Percentiles rank a stretch among this genome's conserved stretches.
These are phyloP conservation scores for Pseudorhombus dupliciocellatus DNA, from an alignment of 2,113 vertebrate species.

Conservation along the genomic window DNA sequence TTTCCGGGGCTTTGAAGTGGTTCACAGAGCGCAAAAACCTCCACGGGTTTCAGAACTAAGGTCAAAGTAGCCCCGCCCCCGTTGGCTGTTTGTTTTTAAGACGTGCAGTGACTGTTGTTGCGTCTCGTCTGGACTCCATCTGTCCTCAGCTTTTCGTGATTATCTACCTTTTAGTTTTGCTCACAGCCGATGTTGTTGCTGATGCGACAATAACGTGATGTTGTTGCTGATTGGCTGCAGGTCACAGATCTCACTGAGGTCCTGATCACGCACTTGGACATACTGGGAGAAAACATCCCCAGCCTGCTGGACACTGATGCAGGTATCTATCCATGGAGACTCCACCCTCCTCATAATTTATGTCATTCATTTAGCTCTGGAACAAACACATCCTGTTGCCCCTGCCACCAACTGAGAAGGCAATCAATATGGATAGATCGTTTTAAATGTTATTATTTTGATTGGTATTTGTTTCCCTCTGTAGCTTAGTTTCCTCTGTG, in stretches of 20 bases:
- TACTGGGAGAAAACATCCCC: slow-evolving; percentile 86
- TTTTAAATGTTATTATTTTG: no score
- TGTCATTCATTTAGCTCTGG: no score
- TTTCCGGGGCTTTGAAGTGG: slow-evolving; percentile 48
- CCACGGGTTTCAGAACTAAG: slow-evolving; percentile 51
- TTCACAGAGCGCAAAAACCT: slow-evolving; percentile 57
- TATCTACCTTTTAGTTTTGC: not conserved
- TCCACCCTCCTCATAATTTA: no score
- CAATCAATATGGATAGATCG: no score
- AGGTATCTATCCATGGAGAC: slow-evolving; percentile 45
- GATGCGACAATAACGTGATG: not conserved
- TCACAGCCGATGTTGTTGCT: not conserved
- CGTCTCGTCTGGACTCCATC: not conserved
- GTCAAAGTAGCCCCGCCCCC: not conserved
- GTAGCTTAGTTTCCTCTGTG: no score
- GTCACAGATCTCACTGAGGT: slow-evolving; percentile 89
- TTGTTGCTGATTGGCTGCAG: slow-evolving; percentile 72
- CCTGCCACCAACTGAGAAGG: no score
- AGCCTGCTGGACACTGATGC: slow-evolving; percentile 78
- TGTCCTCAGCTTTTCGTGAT: slow-evolving; percentile 2
- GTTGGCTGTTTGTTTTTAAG: no score
- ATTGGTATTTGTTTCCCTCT: no score
- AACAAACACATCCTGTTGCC: no score
- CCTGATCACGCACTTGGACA: slow-evolving; percentile 88
- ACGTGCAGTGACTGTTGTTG: no score